Conservation (phyloP, 2,797 vertebrate genomes). For the Acanthurus tractus region DNA sequence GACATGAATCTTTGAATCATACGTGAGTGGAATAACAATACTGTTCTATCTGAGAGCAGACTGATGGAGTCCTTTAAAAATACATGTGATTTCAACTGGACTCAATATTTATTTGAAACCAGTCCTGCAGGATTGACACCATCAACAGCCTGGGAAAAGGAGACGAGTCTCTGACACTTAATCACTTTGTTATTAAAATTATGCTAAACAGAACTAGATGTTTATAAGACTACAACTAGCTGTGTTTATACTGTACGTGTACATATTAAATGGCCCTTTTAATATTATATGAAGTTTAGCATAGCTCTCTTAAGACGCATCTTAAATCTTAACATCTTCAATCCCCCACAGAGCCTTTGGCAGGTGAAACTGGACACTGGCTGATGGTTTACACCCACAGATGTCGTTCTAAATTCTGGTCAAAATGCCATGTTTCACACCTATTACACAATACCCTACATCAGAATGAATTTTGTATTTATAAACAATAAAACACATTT, state of each 20-base stretch:
- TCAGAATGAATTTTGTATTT: not conserved
- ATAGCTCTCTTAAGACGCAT: not conserved
- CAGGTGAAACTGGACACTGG: slow-evolving; percentile 27
- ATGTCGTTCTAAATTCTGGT: slow-evolving; percentile 21
- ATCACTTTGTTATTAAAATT: slow-evolving; percentile 12
- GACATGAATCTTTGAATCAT: slow-evolving; percentile 51
- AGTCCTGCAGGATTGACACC: slow-evolving; percentile 34
- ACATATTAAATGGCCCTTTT: slow-evolving; percentile 13
- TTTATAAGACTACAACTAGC: slow-evolving; percentile 8
- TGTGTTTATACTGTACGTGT: slow-evolving; percentile 20
- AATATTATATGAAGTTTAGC: slow-evolving; percentile 1
- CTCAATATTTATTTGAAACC: slow-evolving; percentile 46
- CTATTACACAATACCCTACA: not conserved
- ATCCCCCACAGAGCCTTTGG: slow-evolving; percentile 23
- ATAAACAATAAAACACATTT: not conserved
- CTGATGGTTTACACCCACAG: slow-evolving; percentile 25
- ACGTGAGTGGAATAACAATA: slow-evolving; percentile 61
- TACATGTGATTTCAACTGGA: slow-evolving; percentile 53
- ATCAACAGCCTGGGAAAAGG: slow-evolving; percentile 13
- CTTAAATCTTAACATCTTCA: slow-evolving; percentile 10
- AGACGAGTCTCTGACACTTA: slow-evolving; percentile 3
- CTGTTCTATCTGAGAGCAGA: slow-evolving; percentile 15
- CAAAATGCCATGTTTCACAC: slow-evolving; percentile 24
- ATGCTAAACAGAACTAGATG: not conserved
- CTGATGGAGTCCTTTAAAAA: slow-evolving; percentile 63